Percentiles rank a stretch among this genome's conserved stretches.
phyloP scores from a whole-genome alignment of 2,888 invertebrate genomes.

The Drosophila colorata region DNA sequence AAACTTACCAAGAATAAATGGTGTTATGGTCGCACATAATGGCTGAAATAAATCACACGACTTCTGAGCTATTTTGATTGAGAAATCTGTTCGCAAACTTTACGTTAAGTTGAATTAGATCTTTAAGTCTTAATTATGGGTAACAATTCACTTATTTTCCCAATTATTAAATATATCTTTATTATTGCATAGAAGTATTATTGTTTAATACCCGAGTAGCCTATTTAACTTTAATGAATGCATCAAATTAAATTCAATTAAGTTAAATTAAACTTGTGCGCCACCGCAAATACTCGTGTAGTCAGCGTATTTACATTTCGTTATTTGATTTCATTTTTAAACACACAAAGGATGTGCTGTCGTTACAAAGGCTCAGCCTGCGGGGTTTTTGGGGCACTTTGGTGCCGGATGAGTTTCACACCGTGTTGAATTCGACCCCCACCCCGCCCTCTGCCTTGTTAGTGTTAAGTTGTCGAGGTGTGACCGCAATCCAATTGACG shows the following conservation, averaged over 20 bases:
- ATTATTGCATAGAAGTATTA: background rate
- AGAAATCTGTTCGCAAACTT: too few relatives aligned
- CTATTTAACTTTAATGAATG: background rate
- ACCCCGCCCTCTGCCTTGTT: background rate
- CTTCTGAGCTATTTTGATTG: background rate
- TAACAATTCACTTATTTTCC: background rate
- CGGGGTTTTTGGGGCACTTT: constrained; percentile 9
- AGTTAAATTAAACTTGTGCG: constrained; percentile 23
- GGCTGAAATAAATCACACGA: constrained; percentile 2
- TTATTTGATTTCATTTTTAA: constrained; percentile 43
- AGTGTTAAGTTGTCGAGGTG: constrained; percentile 41
- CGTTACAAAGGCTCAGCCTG: constrained; percentile 17
- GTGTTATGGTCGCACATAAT: background rate
- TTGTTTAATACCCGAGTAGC: background rate
- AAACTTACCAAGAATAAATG: background rate
- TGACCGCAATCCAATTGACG: constrained; percentile 61
- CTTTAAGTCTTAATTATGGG: too few relatives aligned
- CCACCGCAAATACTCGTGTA: constrained; percentile 7
- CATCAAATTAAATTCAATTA: constrained; percentile 28
- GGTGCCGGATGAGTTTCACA: constrained; percentile 35
- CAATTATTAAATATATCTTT: background rate
- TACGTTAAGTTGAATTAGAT: too few relatives aligned
- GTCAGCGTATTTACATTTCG: constrained; percentile 38
- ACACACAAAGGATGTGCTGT: constrained; percentile 10
- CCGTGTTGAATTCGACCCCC: constrained; percentile 9